Conservation (phyloP, 2,113 vertebrate species). For the Cochlearius cochlearius region DNA sequence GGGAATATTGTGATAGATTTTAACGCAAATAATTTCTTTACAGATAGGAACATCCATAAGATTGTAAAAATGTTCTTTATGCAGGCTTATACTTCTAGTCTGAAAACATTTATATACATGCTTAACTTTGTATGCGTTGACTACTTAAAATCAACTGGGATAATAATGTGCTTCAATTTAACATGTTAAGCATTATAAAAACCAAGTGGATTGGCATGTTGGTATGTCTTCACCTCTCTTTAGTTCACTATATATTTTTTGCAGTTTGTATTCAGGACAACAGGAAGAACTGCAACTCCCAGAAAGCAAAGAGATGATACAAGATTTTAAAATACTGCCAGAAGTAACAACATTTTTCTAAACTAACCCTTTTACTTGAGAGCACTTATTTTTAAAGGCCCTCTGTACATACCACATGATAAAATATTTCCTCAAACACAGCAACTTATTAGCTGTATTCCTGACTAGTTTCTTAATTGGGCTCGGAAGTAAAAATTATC, state of each 20-base stretch:
- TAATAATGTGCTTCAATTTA: background rate
- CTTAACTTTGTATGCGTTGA: background rate
- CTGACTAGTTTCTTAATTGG: conserved; percentile 12
- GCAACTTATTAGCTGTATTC: background rate
- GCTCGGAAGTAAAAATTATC: conserved; percentile 18
- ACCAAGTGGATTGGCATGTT: background rate
- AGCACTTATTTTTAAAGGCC: background rate
- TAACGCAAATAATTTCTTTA: background rate
- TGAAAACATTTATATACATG: background rate
- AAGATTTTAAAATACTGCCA: background rate
- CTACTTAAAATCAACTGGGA: background rate
- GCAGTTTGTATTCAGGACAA: background rate
- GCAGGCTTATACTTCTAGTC: background rate
- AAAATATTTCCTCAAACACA: background rate
- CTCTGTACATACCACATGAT: background rate
- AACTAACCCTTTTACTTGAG: background rate
- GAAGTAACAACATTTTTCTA: background rate
- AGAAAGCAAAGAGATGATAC: background rate
- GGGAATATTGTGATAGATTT: background rate
- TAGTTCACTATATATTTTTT: background rate
- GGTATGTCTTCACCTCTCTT: background rate
- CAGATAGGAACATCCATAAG: background rate
- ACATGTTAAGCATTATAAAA: background rate
- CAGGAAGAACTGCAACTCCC: background rate
- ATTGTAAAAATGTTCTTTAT: background rate